phyloP scores from a whole-genome alignment of 2,888 invertebrate species.

The Euspilapteryx auroguttella region DNA sequence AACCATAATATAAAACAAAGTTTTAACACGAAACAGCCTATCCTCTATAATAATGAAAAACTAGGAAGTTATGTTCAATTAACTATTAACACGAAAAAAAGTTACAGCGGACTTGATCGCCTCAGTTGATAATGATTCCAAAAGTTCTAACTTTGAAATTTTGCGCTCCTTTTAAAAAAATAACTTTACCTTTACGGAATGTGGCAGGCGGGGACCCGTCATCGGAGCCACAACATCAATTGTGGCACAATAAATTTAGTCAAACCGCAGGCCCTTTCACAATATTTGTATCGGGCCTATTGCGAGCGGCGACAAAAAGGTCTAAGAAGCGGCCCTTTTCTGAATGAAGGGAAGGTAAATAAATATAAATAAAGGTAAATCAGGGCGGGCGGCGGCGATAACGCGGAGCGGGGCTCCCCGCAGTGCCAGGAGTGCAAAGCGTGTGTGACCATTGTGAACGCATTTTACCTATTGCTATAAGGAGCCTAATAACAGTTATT shows the following conservation, averaged over 20 bases:
- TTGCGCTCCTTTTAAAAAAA: constrained; percentile 7
- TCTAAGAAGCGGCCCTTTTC: constrained; percentile 56
- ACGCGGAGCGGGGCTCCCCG: too few relatives aligned
- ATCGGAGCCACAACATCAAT: constrained; percentile 34
- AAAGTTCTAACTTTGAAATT: constrained; percentile 1
- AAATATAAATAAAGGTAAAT: constrained; percentile 59
- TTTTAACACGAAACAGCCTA: too few relatives aligned
- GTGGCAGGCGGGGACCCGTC: constrained; percentile 14
- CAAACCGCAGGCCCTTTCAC: constrained; percentile 56
- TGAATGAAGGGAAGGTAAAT: constrained; percentile 62
- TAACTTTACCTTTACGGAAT: constrained; percentile 16
- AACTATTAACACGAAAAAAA: too few relatives aligned
- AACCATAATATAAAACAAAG: too few relatives aligned
- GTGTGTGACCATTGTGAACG: too few relatives aligned
- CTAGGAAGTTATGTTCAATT: too few relatives aligned
- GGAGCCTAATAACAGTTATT: constrained; percentile 49
- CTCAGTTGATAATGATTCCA: constrained; percentile 1
- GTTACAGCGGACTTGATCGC: too few relatives aligned
- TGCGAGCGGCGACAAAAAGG: constrained; percentile 47
- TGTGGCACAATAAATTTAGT: constrained; percentile 54
- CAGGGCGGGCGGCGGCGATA: neutral
- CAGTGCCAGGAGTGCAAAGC: too few relatives aligned
- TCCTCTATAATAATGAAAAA: too few relatives aligned
- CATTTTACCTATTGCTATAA: too few relatives aligned
- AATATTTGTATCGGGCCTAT: constrained; percentile 56